phyloP scores from a whole-genome alignment of 2,797 vertebrate genomes.

The Eutrigla gurnardus region DNA sequence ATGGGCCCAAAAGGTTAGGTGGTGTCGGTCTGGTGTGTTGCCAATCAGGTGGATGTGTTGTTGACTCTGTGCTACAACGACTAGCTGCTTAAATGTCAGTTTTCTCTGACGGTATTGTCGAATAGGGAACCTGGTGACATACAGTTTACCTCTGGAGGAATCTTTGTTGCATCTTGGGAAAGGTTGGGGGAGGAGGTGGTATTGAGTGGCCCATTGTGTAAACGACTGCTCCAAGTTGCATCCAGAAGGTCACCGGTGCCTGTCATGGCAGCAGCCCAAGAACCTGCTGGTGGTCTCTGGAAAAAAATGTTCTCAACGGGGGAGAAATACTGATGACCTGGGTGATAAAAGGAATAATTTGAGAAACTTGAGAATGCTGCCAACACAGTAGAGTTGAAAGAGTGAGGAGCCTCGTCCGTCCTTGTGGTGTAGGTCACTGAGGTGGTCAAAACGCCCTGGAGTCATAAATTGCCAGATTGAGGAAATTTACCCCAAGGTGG shows the following conservation, averaged over 20 bases:
- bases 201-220: slow-evolving; percentile 14
- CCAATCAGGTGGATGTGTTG: background rate
- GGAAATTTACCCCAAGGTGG: slow-evolving; percentile 9
- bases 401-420: background rate
- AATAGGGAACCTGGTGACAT: background rate
- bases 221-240: background rate
- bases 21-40: background rate
- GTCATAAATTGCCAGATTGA: slow-evolving; percentile 2
- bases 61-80: background rate
- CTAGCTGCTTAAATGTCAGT: background rate
- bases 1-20: background rate
- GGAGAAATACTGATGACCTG: slow-evolving; percentile 8
- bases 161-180: background rate
- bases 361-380: slow-evolving; percentile 17
- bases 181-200: slow-evolving; percentile 3
- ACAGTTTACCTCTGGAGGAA: background rate
- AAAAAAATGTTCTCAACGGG: slow-evolving; percentile 24
- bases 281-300: background rate
- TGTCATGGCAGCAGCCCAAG: slow-evolving; percentile 22
- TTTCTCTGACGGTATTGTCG: background rate
- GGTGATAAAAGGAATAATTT: slow-evolving; percentile 6
- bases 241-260: slow-evolving; percentile 18
- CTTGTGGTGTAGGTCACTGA: slow-evolving; percentile 5
- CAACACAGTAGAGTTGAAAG: slow-evolving; percentile 12
- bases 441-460: slow-evolving; percentile 4